Percentiles rank a stretch among this genome's conserved stretches.
Conservation (phyloP, 2,888 invertebrate species). For the Polyommatus icarus region DNA sequence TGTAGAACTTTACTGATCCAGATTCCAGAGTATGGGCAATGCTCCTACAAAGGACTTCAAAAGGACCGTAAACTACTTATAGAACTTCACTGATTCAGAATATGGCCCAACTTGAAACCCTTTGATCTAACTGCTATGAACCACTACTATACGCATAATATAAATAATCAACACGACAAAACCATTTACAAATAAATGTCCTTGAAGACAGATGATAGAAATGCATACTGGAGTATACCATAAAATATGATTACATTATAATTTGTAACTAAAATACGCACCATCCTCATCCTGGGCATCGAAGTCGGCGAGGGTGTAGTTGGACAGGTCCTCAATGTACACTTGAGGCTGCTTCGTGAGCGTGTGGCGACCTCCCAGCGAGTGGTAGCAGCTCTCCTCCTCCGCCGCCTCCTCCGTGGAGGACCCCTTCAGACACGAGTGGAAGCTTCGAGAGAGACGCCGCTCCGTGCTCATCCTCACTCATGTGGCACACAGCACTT, state of each 20-base stretch:
- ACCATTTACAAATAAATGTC: too few relatives aligned
- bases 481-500: slow-evolving; percentile 56
- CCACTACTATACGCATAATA: too few relatives aligned
- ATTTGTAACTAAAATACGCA: slow-evolving; percentile 50
- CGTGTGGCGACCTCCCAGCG: slow-evolving; percentile 70
- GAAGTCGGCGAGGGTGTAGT: slow-evolving; percentile 70
- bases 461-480: slow-evolving; percentile 78
- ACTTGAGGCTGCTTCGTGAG: slow-evolving; percentile 68
- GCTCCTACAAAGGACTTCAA: background rate
- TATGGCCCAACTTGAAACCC: too few relatives aligned
- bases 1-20: too few relatives aligned
- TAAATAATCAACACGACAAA: too few relatives aligned
- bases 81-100: too few relatives aligned
- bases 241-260: background rate
- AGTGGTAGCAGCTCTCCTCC: slow-evolving; percentile 75
- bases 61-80: background rate
- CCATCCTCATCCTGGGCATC: slow-evolving; percentile 73
- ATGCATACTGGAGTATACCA: too few relatives aligned
- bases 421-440: slow-evolving; percentile 84
- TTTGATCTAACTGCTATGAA: too few relatives aligned
- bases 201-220: too few relatives aligned
- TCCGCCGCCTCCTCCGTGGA: slow-evolving; percentile 77
- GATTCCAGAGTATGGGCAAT: too few relatives aligned
- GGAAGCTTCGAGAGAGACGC: slow-evolving; percentile 84
- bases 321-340: slow-evolving; percentile 72